phyloP scores from a whole-genome alignment of 2,113 vertebrate genomes.

The Brachypteracias leptosomus region DNA sequence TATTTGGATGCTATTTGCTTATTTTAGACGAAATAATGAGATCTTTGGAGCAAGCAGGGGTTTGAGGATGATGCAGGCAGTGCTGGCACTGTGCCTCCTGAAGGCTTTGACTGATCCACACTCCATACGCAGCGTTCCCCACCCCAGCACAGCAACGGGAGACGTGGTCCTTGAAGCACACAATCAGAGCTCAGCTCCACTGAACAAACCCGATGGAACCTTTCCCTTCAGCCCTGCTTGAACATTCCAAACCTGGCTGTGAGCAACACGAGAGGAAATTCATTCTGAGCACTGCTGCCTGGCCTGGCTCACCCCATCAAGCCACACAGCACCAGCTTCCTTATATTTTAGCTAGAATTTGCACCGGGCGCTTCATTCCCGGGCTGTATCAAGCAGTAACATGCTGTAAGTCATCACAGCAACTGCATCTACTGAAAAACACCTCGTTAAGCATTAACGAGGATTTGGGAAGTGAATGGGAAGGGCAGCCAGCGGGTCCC shows the following conservation, averaged over 20 bases:
- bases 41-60: constrained; percentile 44
- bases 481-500: neutral
- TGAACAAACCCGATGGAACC: neutral
- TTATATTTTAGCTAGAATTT: neutral
- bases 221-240: neutral
- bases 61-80: constrained; percentile 16
- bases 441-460: neutral
- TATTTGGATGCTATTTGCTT: constrained; percentile 58
- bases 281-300: neutral
- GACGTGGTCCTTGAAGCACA: neutral
- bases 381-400: neutral
- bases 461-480: neutral
- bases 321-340: neutral
- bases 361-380: neutral
- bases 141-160: neutral
- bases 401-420: neutral
- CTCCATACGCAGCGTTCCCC: neutral
- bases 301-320: neutral
- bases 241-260: neutral
- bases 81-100: neutral
- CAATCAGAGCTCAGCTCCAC: constrained; percentile 9
- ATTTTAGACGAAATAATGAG: constrained; percentile 59
- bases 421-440: neutral
- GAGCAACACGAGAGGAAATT: neutral
- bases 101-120: constrained; percentile 1